Evolutionary conservation across 2,113 vertebrate genomes (phyloP), one percentile per base, ranked within the genome.

Genomic region (Austrofundulus limnaeus): DNA sequence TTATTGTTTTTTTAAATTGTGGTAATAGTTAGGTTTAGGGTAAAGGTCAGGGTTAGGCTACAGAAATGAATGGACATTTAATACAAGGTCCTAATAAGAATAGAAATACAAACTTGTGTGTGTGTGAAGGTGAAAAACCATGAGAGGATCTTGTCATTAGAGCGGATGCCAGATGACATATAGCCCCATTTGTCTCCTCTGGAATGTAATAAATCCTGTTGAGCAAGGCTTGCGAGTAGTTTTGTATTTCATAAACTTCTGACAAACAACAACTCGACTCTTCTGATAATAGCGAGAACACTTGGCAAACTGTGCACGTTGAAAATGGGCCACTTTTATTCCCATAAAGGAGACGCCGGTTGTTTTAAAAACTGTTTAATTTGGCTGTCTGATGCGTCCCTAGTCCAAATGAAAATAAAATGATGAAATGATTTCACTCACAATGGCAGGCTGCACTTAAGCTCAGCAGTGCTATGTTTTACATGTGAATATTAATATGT

Each of bases 181-280:
- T 70, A 66, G 65, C 67, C 54, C 54, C 45, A 61, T 72, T 68
- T 69, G 54, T 62, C 70, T 58, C 31, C 20, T 47, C 66, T 70
- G 78, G 78, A 85, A 89, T 82, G 77, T 37, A 57, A 84, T 65
- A 71, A 76, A 53, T 81, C 82, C 63, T 55, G 75, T 55, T 53
- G 37, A 41, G 51, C 72, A 47, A 43, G 66, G 37, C 57, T 45
- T 49, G 39, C 49, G 0, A 11, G 62, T 69, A 42, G 47, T 72
- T 78, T 78, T 52, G 28, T 43, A 37, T 73, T 61, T 76, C 19
- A 66, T 71, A 20, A 61, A 55, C 48, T 53, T 59, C 21, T 52
- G 56, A 59, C 66, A 23, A 67, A 47, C 68, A 19, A 57, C 19
- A 55, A 19, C 67, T 19, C 17, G 47, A 25, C 24, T 23, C 24